Conservation (phyloP, 2,113 vertebrate genomes). For the Pogonocichla stellata region DNA sequence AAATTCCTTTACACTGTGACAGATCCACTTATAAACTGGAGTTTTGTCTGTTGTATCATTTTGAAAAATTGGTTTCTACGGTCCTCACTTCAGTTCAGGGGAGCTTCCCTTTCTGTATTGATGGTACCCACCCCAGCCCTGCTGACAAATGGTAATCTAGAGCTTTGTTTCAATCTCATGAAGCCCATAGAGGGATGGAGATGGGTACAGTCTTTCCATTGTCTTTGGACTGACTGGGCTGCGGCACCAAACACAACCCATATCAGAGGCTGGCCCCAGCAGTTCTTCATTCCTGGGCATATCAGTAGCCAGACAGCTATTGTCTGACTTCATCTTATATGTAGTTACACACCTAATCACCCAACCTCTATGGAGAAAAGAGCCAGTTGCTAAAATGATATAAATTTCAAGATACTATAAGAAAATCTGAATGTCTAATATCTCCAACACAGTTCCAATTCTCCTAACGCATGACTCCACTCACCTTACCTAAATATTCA, state of each 20-base stretch:
- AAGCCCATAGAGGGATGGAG: not conserved
- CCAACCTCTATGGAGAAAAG: not conserved
- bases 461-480: conserved; percentile 46
- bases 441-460: conserved; percentile 29
- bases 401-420: not conserved
- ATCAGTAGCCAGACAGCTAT: not conserved
- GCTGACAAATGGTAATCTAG: not conserved
- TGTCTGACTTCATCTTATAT: not conserved
- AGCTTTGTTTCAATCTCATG: not conserved
- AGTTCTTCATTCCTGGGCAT: not conserved
- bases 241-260: fast-evolving
- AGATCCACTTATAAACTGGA: not conserved
- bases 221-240: not conserved
- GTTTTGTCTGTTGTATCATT: not conserved
- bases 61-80: not conserved
- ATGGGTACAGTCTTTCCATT: not conserved
- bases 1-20: not conserved
- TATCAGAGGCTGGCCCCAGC: not conserved
- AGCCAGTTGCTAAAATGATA: conserved; percentile 19
- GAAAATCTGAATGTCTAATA: conserved; percentile 43
- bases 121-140: not conserved
- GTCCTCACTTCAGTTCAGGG: not conserved
- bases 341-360: not conserved
- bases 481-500: conserved; percentile 38
- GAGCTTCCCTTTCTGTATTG: not conserved